These are phyloP conservation scores for Pelecanoides urinatrix DNA, from an alignment of 2,113 vertebrate genomes.

Conservation along the genomic window DNA sequence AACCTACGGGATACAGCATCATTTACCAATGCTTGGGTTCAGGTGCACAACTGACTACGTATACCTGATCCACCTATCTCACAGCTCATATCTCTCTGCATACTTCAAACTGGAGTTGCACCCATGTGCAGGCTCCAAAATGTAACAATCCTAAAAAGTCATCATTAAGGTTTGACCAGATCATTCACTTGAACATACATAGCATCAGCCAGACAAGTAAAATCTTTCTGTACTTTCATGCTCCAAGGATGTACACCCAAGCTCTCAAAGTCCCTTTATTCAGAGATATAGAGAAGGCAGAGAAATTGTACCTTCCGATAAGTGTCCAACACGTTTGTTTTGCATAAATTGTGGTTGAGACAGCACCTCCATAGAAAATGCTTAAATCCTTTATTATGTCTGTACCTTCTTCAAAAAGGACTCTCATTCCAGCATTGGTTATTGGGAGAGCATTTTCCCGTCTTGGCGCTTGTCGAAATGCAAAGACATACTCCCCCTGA, in stretches of 20 bases:
- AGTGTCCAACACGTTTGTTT: constrained; percentile 72
- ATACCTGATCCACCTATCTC: background rate
- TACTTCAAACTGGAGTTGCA: background rate
- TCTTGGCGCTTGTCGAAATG: constrained; percentile 86
- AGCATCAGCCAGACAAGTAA: background rate
- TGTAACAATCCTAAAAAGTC: background rate
- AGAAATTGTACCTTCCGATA: constrained; percentile 65
- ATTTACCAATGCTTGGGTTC: background rate
- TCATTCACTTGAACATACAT: background rate
- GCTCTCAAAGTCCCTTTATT: background rate
- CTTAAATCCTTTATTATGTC: constrained; percentile 78
- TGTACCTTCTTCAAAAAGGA: constrained; percentile 76
- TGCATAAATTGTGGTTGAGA: constrained; percentile 65
- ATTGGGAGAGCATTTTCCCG: constrained; percentile 81
- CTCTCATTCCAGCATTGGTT: constrained; percentile 82
- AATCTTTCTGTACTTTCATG: background rate
- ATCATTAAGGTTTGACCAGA: background rate
- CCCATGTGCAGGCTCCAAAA: background rate
- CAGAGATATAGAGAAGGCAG: background rate
- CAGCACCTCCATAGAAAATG: constrained; percentile 84
- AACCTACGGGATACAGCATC: background rate
- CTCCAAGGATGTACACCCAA: background rate
- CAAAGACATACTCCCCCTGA: constrained; percentile 85
- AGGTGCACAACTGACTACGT: background rate
- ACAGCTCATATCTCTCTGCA: background rate